These are phyloP conservation scores for Sebastes dallii DNA, from an alignment of 2,797 vertebrate species.

Conservation along the genomic window DNA sequence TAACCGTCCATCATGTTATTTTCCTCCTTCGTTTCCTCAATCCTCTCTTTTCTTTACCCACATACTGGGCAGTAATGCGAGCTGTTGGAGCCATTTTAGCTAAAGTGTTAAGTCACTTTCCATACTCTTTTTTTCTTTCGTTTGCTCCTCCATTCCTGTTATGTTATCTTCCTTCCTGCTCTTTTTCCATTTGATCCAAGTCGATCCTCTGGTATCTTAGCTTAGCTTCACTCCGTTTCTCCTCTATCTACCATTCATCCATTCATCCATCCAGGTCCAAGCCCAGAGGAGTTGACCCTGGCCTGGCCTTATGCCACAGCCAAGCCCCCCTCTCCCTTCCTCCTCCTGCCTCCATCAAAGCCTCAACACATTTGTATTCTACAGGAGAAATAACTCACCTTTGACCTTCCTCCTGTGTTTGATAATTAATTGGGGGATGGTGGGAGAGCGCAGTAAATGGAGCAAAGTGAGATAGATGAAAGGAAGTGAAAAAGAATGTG, in stretches of 20 bases:
- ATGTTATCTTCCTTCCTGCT: no score
- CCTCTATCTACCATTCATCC: background rate
- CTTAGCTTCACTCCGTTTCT: background rate
- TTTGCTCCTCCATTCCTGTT: no score
- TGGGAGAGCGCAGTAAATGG: background rate
- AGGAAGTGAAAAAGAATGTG: background rate
- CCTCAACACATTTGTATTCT: constrained; percentile 21
- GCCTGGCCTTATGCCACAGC: background rate
- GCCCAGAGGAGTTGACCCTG: background rate
- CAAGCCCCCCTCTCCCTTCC: background rate
- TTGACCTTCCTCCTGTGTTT: constrained; percentile 12
- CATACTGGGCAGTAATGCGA: background rate
- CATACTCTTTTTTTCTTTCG: background rate
- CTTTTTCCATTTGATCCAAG: background rate
- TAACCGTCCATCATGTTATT: background rate
- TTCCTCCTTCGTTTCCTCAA: no score
- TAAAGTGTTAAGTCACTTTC: background rate
- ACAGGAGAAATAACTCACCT: constrained; percentile 21
- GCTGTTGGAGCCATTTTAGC: background rate
- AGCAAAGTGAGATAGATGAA: background rate
- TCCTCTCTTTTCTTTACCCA: background rate
- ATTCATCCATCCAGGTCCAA: background rate
- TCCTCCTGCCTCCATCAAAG: background rate
- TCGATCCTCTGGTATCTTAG: background rate
- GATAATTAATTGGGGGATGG: background rate